Evolutionary conservation across 2,797 vertebrate species (phyloP), one percentile per base, ranked within the genome.

Genomic region (Rhinatrema bivittatum): DNA sequence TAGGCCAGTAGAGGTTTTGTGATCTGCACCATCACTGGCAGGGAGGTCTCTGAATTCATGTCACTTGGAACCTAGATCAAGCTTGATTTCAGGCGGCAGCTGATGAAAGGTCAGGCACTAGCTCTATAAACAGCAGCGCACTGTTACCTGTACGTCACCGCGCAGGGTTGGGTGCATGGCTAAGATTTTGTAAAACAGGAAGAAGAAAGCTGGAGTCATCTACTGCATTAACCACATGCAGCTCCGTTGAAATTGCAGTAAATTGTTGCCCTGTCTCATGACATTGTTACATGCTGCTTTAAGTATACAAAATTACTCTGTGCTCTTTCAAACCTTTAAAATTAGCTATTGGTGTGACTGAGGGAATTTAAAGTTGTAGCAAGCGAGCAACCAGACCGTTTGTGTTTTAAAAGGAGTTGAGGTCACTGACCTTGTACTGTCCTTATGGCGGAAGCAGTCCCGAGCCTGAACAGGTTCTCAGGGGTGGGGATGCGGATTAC

Each of bases 371-470:
- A 62, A 65, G 53, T 46, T 30, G 16, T 3, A 19, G 53, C 43
- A 50, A 50, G 64, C 60, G 35, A 27, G 60, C 44, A 32, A 30
- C 30, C 42, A 21, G 15, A 46, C 52, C 50, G 57, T 59, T 38
- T 45, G 38, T 36, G 31, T 52, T 26, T 50, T 59, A 48, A 32
- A 48, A 57, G 61, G 31, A 12, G 26, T 57, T 64, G 61, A 67
- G 66, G 69, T 67, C 53, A 49, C 51, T 31, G 58, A 59, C 59
- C 58, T 58, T 47, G 34, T n/a, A 46, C 55, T 51, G 61, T 61
- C 66, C 61, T 53, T 61, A 48, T 53, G 52, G 53, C 47, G 52
- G 53, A 57, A 48, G 56, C 70, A 67, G 70, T 70, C 59, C 59
- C 50, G 25, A 50, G 62, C 42, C 20, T 35, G 56, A 63, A 47